A percentile compares a stretch with the other conserved stretches of the same genome.
phyloP scores from a whole-genome alignment of 2,888 invertebrate genomes.

The Terebella lapidaria region DNA sequence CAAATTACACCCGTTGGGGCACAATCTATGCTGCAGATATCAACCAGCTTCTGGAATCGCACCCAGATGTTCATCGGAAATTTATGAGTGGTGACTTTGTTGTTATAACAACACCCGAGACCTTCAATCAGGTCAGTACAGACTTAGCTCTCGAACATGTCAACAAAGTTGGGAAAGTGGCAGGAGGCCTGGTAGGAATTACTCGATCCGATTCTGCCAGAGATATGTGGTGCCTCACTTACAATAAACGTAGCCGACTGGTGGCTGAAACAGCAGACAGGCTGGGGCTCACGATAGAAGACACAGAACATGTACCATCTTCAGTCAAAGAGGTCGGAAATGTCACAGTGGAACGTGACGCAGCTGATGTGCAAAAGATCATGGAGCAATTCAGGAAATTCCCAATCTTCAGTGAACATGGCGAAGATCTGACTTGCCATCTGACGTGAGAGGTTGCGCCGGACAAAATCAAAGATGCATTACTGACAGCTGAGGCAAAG shows the following conservation, averaged over 20 bases:
- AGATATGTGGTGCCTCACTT: background rate
- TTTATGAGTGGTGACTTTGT: background rate
- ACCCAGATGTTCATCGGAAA: background rate
- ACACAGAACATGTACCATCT: no score
- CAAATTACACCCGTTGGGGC: constrained; percentile 7
- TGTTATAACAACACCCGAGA: background rate
- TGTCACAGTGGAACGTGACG: no score
- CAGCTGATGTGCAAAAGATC: no score
- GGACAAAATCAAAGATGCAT: no score
- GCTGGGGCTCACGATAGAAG: background rate
- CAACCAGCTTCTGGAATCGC: background rate
- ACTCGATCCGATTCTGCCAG: background rate
- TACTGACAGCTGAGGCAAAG: no score
- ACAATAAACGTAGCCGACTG: background rate
- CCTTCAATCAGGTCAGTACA: background rate
- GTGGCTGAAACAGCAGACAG: background rate
- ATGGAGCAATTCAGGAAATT: no score
- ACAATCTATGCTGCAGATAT: background rate
- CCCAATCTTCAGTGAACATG: no score
- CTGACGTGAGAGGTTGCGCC: no score
- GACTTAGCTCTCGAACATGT: background rate
- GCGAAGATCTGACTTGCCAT: no score
- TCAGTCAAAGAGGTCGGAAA: no score
- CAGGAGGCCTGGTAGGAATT: background rate
- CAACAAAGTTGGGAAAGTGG: background rate